These are phyloP conservation scores for Zootermopsis nevadensis DNA, from an alignment of 2,888 invertebrate genomes.

Conservation along the genomic window DNA sequence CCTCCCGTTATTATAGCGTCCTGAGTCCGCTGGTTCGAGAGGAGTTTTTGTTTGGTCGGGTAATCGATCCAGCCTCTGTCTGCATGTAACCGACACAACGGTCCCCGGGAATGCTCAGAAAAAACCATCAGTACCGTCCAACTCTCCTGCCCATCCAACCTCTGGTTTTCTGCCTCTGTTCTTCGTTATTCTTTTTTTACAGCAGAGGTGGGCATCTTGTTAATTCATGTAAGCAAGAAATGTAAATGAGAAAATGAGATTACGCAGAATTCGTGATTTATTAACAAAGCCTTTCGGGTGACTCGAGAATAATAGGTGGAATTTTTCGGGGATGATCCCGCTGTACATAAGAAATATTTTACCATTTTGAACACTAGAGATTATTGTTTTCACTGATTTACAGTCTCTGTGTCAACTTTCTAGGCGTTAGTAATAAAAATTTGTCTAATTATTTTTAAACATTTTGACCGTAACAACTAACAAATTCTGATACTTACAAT, in stretches of 20 bases:
- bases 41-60: slow-evolving; percentile 48
- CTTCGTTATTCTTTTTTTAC: not conserved
- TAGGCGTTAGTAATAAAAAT: too few relatives aligned
- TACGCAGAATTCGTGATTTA: slow-evolving; percentile 12
- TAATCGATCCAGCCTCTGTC: slow-evolving; percentile 48
- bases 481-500: not conserved
- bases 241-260: not conserved
- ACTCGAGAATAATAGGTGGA: too few relatives aligned
- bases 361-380: not conserved
- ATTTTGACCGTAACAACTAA: not conserved
- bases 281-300: not conserved
- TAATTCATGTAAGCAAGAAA: not conserved
- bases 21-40: slow-evolving; percentile 28
- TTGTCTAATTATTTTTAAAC: not conserved
- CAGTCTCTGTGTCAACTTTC: not conserved
- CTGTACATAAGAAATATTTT: not conserved
- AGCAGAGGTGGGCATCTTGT: too few relatives aligned
- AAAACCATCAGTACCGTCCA: not conserved
- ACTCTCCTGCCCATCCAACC: not conserved
- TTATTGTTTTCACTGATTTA: not conserved
- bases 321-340: not conserved
- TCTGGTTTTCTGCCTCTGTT: too few relatives aligned
- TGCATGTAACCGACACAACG: slow-evolving; percentile 38
- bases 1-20: not conserved
- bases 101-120: slow-evolving; percentile 39